These are phyloP conservation scores for Scaptomyza hsui DNA, from an alignment of 1,140 invertebrate genomes.

Conservation along the genomic window DNA sequence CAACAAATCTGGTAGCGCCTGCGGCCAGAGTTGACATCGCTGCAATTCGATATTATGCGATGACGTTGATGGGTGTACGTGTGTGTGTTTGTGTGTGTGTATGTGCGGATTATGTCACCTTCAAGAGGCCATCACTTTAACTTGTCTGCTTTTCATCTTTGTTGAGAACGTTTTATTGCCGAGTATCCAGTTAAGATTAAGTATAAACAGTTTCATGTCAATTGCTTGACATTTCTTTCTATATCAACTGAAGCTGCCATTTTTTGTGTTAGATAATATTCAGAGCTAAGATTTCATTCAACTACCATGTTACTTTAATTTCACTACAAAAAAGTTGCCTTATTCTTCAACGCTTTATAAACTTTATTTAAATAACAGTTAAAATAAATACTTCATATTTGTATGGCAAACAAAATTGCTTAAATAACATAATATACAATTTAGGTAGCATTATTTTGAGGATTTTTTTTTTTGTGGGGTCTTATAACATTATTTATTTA, in stretches of 20 bases:
- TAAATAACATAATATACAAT: neutral
- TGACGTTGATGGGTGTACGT: neutral
- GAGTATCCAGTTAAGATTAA: slow-evolving; percentile 3
- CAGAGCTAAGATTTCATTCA: too few relatives aligned
- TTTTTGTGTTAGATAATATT: too few relatives aligned
- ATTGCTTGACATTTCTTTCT: slow-evolving; percentile 1
- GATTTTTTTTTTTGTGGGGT: neutral
- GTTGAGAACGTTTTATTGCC: slow-evolving; percentile 12
- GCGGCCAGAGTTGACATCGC: slow-evolving; percentile 39
- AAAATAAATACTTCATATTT: too few relatives aligned
- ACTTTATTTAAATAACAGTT: too few relatives aligned
- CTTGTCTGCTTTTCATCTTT: slow-evolving; percentile 1
- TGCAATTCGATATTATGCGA: slow-evolving; percentile 36
- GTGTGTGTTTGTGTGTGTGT: neutral
- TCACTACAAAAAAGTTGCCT: too few relatives aligned
- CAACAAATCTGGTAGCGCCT: slow-evolving; percentile 61
- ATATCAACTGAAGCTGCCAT: neutral
- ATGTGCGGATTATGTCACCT: slow-evolving; percentile 31
- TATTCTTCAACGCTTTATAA: too few relatives aligned
- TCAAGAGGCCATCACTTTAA: slow-evolving; percentile 21
- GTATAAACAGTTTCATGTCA: slow-evolving; percentile 1
- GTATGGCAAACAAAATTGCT: neutral
- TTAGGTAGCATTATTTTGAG: neutral
- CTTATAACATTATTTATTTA: slow-evolving; percentile 32
- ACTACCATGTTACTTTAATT: too few relatives aligned